Evolutionary conservation across 2,113 vertebrate species (phyloP), one percentile per base, ranked within the genome.

Genomic region (Syngnathus floridae): DNA sequence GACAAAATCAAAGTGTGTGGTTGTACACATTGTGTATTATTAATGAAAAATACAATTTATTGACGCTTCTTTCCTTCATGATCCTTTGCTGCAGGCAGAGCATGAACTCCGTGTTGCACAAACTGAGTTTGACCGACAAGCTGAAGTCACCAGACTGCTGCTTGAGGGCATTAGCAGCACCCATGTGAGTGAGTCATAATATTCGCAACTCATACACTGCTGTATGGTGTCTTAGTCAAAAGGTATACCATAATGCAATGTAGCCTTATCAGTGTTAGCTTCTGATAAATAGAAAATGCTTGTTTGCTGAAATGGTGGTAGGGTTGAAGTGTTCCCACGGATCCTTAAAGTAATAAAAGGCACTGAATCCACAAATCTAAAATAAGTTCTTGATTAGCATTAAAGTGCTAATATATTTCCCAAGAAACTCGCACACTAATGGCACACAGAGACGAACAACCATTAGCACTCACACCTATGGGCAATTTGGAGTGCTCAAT

Each of bases 131-230:
- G 95, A 99, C 77, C 88, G 95, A 0, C 96, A 99, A 83, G 95
- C 94, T 0, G 97, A 98, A 79, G 94, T 99, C 69, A 98, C 97
- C 0, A 87, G 96, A 0, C 93, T 99, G 56, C 89, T 98, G 72
- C 84, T 99, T 70, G 97, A 98, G 74, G 97, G 97, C 0, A 98
- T 99, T 82, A 94, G 93, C 75, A 98, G 95, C 88, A 98, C 95
- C 1, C 97, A 99, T 0, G 97, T 98, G 82, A 94, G 96, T 76
- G 8, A 4, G 7, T 0, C 3, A 2, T 0, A 2, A 1, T 6
- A 7, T 5, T 1, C 14, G 11, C 12, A 14, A 72, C 92, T 91
- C 91, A 8, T 19, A 8, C 48, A 9, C 48, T 7, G 2, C 48
- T 21, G 48, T 3, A 4, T 10, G 2, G 46, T 3, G 2, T 46